phyloP scores from a whole-genome alignment of 2,113 vertebrate genomes.

The Rutilus rutilus region DNA sequence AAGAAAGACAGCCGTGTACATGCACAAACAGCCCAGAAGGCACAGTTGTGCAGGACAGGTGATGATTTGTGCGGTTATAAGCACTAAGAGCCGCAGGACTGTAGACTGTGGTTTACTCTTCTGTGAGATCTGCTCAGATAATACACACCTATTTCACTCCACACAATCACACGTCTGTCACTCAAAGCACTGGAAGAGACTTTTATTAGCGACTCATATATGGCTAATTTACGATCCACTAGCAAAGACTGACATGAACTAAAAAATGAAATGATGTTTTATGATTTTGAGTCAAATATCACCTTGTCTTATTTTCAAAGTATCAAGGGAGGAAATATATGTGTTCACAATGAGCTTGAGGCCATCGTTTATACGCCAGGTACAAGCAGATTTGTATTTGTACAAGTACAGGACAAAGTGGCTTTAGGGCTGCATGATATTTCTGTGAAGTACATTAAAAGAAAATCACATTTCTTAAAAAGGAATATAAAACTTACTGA shows the following conservation, averaged over 20 bases:
- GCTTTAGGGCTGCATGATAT: slow-evolving; percentile 25
- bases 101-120: slow-evolving; percentile 19
- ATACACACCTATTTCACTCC: slow-evolving; percentile 45
- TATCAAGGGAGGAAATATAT: not conserved
- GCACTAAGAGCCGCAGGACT: slow-evolving; percentile 36
- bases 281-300: slow-evolving; percentile 19
- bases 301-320: slow-evolving; percentile 22
- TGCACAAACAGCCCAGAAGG: not conserved
- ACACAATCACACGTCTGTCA: slow-evolving; percentile 47
- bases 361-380: slow-evolving; percentile 11
- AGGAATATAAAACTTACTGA: slow-evolving; percentile 71
- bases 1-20: not conserved
- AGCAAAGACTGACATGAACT: slow-evolving; percentile 29
- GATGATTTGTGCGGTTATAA: slow-evolving; percentile 44
- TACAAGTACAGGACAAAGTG: slow-evolving; percentile 52
- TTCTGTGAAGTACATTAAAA: slow-evolving; percentile 16
- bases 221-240: slow-evolving; percentile 37
- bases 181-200: slow-evolving; percentile 19
- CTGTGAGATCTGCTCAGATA: slow-evolving; percentile 19
- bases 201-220: slow-evolving; percentile 13
- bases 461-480: slow-evolving; percentile 47
- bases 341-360: slow-evolving; percentile 7
- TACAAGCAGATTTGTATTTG: not conserved
- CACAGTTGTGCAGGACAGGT: not conserved
- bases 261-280: slow-evolving; percentile 34